Conservation (phyloP, 2,888 invertebrate genomes). For the Stenotaenia linearis region DNA sequence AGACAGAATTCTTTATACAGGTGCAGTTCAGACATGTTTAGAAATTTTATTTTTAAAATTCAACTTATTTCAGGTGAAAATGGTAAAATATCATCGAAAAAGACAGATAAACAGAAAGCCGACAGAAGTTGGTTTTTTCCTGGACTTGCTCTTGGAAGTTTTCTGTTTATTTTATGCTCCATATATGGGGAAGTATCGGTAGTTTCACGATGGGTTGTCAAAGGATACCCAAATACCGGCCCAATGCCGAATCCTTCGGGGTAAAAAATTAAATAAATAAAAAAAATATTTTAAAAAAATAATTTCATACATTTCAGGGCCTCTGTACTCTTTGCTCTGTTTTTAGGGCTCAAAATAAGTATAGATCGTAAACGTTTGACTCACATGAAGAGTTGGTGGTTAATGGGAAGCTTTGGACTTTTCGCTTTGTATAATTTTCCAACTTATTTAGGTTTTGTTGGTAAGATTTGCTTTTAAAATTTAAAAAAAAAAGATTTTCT, state of each 20-base stretch:
- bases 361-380: background rate
- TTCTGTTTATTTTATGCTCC: conserved; percentile 45
- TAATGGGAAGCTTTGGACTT: conserved; percentile 40
- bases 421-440: conserved; percentile 43
- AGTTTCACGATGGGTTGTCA: conserved; percentile 46
- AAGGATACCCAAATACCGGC: conserved; percentile 45
- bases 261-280: conserved; percentile 41
- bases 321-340: background rate
- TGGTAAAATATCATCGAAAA: too few relatives aligned
- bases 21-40: too few relatives aligned
- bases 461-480: conserved; percentile 38
- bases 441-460: conserved; percentile 44
- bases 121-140: conserved; percentile 42
- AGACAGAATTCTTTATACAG: conserved; percentile 42
- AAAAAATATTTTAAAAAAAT: too few relatives aligned
- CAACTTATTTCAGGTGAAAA: too few relatives aligned
- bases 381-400: conserved; percentile 40
- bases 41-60: too few relatives aligned
- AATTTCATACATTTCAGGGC: background rate
- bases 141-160: conserved; percentile 45
- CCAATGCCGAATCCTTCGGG: conserved; percentile 47
- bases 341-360: background rate
- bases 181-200: conserved; percentile 47
- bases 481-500: background rate
- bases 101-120: too few relatives aligned